phyloP scores from a whole-genome alignment of 2,113 vertebrate species.

The Crotalus viridis region DNA sequence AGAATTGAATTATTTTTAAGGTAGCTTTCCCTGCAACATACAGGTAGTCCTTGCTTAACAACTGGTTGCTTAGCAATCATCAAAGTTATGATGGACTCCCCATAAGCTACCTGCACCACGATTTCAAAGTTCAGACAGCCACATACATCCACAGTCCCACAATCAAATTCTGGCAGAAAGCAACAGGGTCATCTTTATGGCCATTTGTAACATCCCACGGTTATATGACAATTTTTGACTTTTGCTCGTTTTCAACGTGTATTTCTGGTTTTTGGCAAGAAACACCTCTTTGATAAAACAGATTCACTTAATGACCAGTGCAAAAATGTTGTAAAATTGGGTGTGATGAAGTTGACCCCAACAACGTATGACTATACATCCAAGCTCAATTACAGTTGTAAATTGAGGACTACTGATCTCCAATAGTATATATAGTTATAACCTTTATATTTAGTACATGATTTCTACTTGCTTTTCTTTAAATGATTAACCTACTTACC shows the following conservation, averaged over 20 bases:
- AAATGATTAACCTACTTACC: neutral
- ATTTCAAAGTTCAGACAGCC: neutral
- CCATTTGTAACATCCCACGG: neutral
- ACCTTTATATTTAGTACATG: neutral
- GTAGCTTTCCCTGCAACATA: neutral
- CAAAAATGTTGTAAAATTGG: neutral
- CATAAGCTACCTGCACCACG: neutral
- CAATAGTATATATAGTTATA: neutral
- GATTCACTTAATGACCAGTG: neutral
- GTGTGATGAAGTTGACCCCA: neutral
- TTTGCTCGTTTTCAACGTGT: neutral
- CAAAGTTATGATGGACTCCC: neutral
- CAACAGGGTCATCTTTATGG: neutral
- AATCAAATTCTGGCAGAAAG: neutral
- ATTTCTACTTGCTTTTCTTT: neutral
- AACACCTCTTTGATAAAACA: neutral
- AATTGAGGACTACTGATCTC: neutral
- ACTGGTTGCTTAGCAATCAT: neutral
- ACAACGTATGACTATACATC: neutral
- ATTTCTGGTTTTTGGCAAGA: neutral
- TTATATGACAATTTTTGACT: neutral
- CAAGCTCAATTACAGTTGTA: neutral
- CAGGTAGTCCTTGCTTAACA: neutral
- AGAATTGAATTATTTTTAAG: neutral
- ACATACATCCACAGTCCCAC: neutral